phyloP scores from a whole-genome alignment of 2,888 invertebrate species.

The Ditula angustiorana region DNA sequence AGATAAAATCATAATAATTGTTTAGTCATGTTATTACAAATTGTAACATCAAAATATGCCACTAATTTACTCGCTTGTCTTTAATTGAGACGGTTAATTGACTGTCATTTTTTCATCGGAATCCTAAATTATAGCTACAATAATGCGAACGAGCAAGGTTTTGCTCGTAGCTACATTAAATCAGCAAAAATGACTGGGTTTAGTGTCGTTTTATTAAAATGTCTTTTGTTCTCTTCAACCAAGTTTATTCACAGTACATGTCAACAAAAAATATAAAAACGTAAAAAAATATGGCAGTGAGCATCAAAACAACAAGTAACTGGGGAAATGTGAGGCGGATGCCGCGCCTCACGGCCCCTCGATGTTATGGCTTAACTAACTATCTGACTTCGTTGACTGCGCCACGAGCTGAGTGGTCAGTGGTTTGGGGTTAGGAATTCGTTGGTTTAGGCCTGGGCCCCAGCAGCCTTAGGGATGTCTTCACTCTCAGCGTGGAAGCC shows the following conservation, averaged over 20 bases:
- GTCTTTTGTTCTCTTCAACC: constrained; percentile 31
- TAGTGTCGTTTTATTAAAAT: constrained; percentile 25
- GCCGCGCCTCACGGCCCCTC: constrained; percentile 41
- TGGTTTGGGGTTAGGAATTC: background rate
- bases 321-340: constrained; percentile 45
- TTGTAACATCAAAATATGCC: constrained; percentile 18
- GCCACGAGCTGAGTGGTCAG: background rate
- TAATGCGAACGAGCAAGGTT: background rate
- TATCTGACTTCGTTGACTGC: constrained; percentile 43
- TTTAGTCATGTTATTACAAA: constrained; percentile 31
- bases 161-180: constrained; percentile 18
- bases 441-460: constrained; percentile 54
- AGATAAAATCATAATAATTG: constrained; percentile 36
- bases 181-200: constrained; percentile 10
- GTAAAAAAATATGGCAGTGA: constrained; percentile 70
- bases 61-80: constrained; percentile 6
- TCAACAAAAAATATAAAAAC: constrained; percentile 61
- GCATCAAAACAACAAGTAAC: constrained; percentile 54
- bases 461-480: constrained; percentile 86
- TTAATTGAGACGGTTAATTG: constrained; percentile 21
- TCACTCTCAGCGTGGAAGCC: constrained; percentile 87
- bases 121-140: constrained; percentile 16
- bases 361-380: constrained; percentile 21
- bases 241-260: constrained; percentile 47
- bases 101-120: constrained; percentile 9